Percentiles rank a stretch among this genome's conserved stretches.
These are phyloP conservation scores for Protodeltote pygarga DNA, from an alignment of 2,888 invertebrate species.

Conservation along the genomic window DNA sequence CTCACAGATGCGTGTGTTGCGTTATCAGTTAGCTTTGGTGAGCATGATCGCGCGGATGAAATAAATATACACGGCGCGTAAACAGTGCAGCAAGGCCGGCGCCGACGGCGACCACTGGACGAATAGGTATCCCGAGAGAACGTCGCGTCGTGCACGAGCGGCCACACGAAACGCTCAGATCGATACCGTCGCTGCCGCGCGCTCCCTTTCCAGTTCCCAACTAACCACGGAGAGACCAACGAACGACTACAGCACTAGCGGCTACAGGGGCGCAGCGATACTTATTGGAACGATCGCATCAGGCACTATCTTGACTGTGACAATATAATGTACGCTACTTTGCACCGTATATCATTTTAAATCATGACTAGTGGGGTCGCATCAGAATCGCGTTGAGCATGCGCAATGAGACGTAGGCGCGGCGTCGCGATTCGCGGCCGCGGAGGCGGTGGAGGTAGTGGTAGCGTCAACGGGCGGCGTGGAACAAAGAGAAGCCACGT, in stretches of 20 bases:
- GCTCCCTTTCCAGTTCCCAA: constrained; percentile 73
- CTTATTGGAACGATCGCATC: constrained; percentile 58
- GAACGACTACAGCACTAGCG: constrained; percentile 46
- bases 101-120: constrained; percentile 82
- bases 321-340: constrained; percentile 65
- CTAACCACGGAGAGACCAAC: constrained; percentile 54
- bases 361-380: constrained; percentile 75
- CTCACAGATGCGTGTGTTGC: constrained; percentile 66
- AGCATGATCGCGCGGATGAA: constrained; percentile 79
- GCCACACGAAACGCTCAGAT: constrained; percentile 77
- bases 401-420: constrained; percentile 77
- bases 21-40: constrained; percentile 76
- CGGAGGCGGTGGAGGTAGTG: constrained; percentile 64
- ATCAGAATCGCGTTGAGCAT: constrained; percentile 73
- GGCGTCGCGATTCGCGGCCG: constrained; percentile 65
- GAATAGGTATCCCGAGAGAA: constrained; percentile 83
- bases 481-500: constrained; percentile 73
- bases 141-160: constrained; percentile 79
- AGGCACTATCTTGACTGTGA: constrained; percentile 57
- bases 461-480: constrained; percentile 62
- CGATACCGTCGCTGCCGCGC: constrained; percentile 79
- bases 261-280: constrained; percentile 50
- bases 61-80: constrained; percentile 75
- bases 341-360: constrained; percentile 72
- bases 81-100: constrained; percentile 83